phyloP scores from a whole-genome alignment of 2,888 invertebrate genomes.

The Lymantria monacha region DNA sequence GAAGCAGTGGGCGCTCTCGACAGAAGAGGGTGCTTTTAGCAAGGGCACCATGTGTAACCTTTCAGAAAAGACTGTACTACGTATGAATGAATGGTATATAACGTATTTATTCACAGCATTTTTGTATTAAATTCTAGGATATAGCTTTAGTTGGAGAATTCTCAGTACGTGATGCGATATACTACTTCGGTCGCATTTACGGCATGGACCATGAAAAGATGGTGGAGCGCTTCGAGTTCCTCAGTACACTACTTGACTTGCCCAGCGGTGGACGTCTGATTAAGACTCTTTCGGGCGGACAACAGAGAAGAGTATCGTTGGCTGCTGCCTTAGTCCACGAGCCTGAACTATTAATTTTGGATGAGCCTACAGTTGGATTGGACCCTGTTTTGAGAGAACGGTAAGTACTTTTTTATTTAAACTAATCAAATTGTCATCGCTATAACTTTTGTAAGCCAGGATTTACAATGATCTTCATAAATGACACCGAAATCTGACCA shows the following conservation, averaged over 20 bases:
- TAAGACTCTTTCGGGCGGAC: constrained; percentile 92
- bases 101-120: too few species aligned
- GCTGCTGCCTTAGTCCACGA: constrained; percentile 94
- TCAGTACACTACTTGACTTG: constrained; percentile 88
- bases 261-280: constrained; percentile 85
- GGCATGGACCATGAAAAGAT: constrained; percentile 86
- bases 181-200: constrained; percentile 93
- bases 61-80: too few species aligned
- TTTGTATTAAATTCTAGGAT: constrained; percentile 75
- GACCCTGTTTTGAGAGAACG: constrained; percentile 93
- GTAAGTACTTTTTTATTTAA: constrained; percentile 71
- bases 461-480: too few species aligned
- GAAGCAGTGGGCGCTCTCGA: too few species aligned
- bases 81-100: too few species aligned
- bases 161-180: constrained; percentile 91
- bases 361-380: constrained; percentile 97
- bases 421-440: background rate
- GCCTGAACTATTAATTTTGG: constrained; percentile 93
- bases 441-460: too few species aligned
- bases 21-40: too few species aligned
- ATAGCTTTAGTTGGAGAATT: constrained; percentile 90
- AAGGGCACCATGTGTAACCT: too few species aligned
- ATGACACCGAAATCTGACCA: too few species aligned
- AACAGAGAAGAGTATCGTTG: constrained; percentile 93
- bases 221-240: constrained; percentile 85